These are phyloP conservation scores for Volucella inflata DNA, from an alignment of 2,888 invertebrate species.

Conservation along the genomic window DNA sequence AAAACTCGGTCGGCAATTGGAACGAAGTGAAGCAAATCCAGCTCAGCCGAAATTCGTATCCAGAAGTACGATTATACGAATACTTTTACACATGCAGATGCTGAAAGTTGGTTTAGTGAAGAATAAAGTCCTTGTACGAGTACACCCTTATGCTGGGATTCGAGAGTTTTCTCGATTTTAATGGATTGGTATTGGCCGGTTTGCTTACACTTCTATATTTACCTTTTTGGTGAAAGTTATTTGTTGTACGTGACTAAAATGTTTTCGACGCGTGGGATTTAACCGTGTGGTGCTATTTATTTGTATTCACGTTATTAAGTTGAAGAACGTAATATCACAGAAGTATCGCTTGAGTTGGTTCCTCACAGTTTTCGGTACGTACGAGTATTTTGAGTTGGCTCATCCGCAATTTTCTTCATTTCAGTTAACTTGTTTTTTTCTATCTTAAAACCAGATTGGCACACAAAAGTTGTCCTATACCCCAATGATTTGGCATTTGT, in stretches of 20 bases:
- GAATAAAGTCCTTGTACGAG: slow-evolving; percentile 41
- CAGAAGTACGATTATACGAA: slow-evolving; percentile 2
- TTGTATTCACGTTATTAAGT: slow-evolving; percentile 63
- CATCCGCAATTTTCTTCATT: background rate
- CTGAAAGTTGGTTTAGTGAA: background rate
- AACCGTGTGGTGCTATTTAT: slow-evolving; percentile 36
- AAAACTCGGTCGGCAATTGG: slow-evolving; percentile 68
- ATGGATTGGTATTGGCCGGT: slow-evolving; percentile 41
- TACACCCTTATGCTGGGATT: slow-evolving; percentile 40
- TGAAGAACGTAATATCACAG: slow-evolving; percentile 70
- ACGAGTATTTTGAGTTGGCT: slow-evolving; percentile 7
- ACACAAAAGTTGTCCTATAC: no score
- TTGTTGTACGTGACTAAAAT: slow-evolving; percentile 72
- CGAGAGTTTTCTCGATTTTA: slow-evolving; percentile 26
- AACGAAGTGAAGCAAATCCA: slow-evolving; percentile 4
- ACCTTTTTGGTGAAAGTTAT: slow-evolving; percentile 67
- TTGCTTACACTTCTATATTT: slow-evolving; percentile 64
- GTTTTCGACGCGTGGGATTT: slow-evolving; percentile 17
- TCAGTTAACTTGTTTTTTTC: slow-evolving; percentile 32
- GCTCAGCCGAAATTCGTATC: slow-evolving; percentile 16
- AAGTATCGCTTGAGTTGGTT: slow-evolving; percentile 61
- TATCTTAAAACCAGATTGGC: slow-evolving; percentile 14
- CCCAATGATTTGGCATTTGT: background rate
- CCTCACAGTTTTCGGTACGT: slow-evolving; percentile 19
- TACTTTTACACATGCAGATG: slow-evolving; percentile 32